Base-by-base conservation (phyloP, 2,113 vertebrate genomes). In the Suncus etruscus region DNA sequence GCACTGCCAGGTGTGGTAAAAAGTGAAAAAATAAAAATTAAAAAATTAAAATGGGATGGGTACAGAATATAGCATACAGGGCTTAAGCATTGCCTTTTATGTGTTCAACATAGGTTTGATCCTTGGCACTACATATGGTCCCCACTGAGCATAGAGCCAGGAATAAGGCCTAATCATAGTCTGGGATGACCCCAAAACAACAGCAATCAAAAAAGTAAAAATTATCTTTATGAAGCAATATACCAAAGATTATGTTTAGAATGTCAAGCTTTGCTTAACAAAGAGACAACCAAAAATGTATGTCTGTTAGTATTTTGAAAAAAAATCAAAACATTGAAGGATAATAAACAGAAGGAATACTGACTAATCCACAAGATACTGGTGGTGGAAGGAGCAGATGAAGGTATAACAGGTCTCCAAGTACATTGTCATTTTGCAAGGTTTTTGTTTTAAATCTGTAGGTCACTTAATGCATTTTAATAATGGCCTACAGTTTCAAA, bases 221-320 rank as follows among this genome's bases (percentile, higher is more conserved):
- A 65, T 78, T 65, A 77, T 18, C 63, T 58, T 25, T 31, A 66
- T 73, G 14, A 54, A 68, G 20, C 10, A 45, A 58, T 48, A 14
- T 54, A 85, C 20, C 51, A 90, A 84, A 45, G 22, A 80, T 5
- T 15, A 32, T 54, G 39, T 58, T 74, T 61, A 58, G 29, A 90
- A 76, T 83, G 50, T 29, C 12, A 83, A 31, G 45, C 69, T 73
- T 77, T 89, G 6, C 68, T 63, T n/a, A 68, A 70, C 27, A n/a
- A 91, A 89, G 18, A 39, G 11, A 81, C 87, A 80, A 54, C 22
- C 51, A 77, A 54, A 91, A 87, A 54, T 61, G 10, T 39, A 0
- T 2, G 76, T 74, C 22, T 76, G 11, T 51, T 87, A 72, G 31
- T 20, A 54, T 69, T 45, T 25, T 51, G 6, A 47, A 77, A 4